A percentile compares a stretch with the other conserved stretches of the same genome.
Conservation (phyloP, 2,797 vertebrate genomes). For the Morelia viridis region DNA sequence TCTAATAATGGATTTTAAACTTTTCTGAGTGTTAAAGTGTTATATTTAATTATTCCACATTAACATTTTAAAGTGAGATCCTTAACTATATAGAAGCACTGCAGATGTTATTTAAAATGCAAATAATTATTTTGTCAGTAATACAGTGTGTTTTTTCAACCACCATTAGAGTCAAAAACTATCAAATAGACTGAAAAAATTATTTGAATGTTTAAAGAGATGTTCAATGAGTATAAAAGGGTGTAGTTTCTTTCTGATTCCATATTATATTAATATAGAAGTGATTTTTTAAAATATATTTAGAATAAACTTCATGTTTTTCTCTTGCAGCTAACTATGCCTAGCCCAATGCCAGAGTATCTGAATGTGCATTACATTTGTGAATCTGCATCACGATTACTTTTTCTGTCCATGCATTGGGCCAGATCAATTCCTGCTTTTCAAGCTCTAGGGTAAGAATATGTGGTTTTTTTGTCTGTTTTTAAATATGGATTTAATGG, state of each 20-base stretch:
- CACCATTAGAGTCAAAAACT: not conserved
- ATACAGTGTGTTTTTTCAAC: not conserved
- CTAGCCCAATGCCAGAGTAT: conserved; percentile 97
- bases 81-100: not conserved
- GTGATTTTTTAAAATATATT: conserved; percentile 10
- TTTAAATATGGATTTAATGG: conserved; percentile 35
- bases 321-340: conserved; percentile 84
- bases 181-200: not conserved
- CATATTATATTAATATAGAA: not conserved
- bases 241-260: conserved; percentile 1
- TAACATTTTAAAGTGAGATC: not conserved
- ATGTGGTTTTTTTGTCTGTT: not conserved
- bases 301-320: not conserved
- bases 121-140: not conserved
- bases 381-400: conserved; percentile 95
- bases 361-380: conserved; percentile 99
- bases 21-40: not conserved
- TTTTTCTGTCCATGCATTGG: conserved; percentile 99
- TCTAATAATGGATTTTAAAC: not conserved
- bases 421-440: conserved; percentile 97
- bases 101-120: not conserved
- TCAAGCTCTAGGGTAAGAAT: conserved; percentile 91
- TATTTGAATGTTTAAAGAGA: conserved; percentile 5
- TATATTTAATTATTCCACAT: not conserved
- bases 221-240: not conserved